These are phyloP conservation scores for Graphium colonna DNA, from an alignment of 2,888 invertebrate genomes.

Conservation along the genomic window DNA sequence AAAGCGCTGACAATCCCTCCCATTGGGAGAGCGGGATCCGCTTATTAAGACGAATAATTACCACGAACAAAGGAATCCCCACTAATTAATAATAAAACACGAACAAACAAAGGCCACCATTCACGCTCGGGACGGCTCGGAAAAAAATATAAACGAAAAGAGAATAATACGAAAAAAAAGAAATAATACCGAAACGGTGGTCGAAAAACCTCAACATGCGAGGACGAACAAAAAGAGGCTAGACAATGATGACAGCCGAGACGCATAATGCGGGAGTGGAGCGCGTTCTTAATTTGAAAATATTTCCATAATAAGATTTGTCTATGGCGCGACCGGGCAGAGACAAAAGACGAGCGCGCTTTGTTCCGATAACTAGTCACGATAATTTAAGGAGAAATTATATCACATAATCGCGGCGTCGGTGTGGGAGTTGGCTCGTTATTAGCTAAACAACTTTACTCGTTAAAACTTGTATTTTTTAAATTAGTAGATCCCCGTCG, in stretches of 20 bases:
- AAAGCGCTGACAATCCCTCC: conserved; percentile 64
- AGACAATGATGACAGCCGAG: conserved; percentile 78
- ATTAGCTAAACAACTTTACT: conserved; percentile 71
- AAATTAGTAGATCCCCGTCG: conserved; percentile 57
- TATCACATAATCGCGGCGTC: conserved; percentile 37
- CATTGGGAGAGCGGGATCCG: conserved; percentile 74
- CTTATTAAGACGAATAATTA: conserved; percentile 79
- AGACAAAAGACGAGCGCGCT: conserved; percentile 68
- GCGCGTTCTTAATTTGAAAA: conserved; percentile 78
- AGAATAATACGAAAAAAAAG: conserved; percentile 58
- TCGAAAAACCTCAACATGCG: conserved; percentile 78
- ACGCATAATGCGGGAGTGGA: conserved; percentile 76
- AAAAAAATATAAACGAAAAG: conserved; percentile 53
- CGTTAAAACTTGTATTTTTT: conserved; percentile 67
- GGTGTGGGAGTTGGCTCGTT: conserved; percentile 38
- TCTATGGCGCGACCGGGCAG: conserved; percentile 69
- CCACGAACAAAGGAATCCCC: conserved; percentile 75
- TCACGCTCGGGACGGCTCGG: conserved; percentile 70
- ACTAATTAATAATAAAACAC: conserved; percentile 81
- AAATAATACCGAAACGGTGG: conserved; percentile 76
- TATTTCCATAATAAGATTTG: conserved; percentile 80
- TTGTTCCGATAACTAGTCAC: conserved; percentile 67
- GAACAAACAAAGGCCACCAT: conserved; percentile 76
- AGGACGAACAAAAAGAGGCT: conserved; percentile 73
- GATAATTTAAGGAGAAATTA: conserved; percentile 65